Evolutionary conservation across 2,888 invertebrate genomes (phyloP), one percentile per base, ranked within the genome.

Genomic region (Dromius quadrimaculatus): DNA sequence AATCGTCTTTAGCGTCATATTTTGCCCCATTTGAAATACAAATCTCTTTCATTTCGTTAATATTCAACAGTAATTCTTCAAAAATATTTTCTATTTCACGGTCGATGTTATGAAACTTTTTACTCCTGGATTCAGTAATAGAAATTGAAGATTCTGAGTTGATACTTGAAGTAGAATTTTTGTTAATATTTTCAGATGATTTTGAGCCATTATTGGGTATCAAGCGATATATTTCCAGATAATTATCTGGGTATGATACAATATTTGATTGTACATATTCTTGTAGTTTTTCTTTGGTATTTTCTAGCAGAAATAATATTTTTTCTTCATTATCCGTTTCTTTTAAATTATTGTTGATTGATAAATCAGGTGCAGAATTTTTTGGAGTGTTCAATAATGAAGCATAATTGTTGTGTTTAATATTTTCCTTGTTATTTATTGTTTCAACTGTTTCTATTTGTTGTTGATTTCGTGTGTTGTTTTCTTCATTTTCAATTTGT

Each of bases 21-120:
- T 5, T 8, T 17, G 45, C 9, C 9, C 45, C 45, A 19, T 23
- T 5, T 13, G 15, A 6, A 1, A 63, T 63, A 23, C 63, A 63
- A 5, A 15, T 22, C 2, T 63, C 63, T 15, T 63, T 63, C 8
- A 63, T 2, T 28, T 63, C 63, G 1, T 19, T 17, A 20, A 63
- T 43, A 15, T 45, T 20, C 2, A 13, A 9, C 3, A 63, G 15
- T 4, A 63, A 15, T n/a, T 63, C 63, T 8, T 63, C 28, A 15
- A 63, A 43, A 13, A 63, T 13, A 2, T 4, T 22, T n/a, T 23
- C 23, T 0, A 63, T 43, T 13, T 63, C 63, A 2, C 28, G 13
- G 3, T 43, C 43, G 5, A 62, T 41, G 5, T 36, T 62, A 6
- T 41, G 4, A 11, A 41, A 62, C 9, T 19, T 17, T 20, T 41